These are phyloP conservation scores for Palythoa heliodiscus DNA, from an alignment of 92 coral and sea anemone species.

Conservation along the genomic window DNA sequence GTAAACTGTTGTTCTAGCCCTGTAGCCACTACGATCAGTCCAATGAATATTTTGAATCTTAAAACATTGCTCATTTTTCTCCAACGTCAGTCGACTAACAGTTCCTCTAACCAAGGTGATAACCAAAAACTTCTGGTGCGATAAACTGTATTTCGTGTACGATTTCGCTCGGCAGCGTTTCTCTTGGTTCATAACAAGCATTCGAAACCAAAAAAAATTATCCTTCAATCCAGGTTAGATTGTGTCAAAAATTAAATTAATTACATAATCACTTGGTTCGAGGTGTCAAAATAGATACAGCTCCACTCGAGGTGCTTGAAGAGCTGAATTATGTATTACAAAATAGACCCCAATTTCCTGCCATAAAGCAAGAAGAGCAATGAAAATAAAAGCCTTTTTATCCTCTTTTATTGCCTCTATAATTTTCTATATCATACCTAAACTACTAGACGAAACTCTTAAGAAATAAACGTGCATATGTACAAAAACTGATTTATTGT, in stretches of 20 bases:
- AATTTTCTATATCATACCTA: too few species aligned
- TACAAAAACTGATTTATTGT: too few species aligned
- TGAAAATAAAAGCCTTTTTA: neutral
- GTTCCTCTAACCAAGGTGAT: neutral
- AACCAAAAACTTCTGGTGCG: neutral
- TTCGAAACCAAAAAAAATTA: neutral
- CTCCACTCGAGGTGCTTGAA: neutral
- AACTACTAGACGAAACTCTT: too few species aligned
- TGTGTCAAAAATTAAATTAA: neutral
- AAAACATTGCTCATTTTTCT: neutral
- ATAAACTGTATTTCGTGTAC: neutral
- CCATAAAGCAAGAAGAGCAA: neutral
- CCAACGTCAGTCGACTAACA: neutral
- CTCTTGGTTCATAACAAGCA: neutral
- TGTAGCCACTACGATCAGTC: neutral
- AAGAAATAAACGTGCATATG: too few species aligned
- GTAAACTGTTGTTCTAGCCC: constrained; percentile 12
- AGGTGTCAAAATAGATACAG: neutral
- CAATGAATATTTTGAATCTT: neutral
- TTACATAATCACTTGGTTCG: neutral
- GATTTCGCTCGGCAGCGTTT: neutral
- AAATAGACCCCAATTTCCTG: neutral
- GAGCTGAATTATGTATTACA: neutral
- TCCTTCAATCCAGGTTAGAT: neutral
- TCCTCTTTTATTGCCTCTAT: neutral